These are phyloP conservation scores for Echinops telfairi DNA, from an alignment of 2,113 vertebrate genomes.

Conservation along the genomic window DNA sequence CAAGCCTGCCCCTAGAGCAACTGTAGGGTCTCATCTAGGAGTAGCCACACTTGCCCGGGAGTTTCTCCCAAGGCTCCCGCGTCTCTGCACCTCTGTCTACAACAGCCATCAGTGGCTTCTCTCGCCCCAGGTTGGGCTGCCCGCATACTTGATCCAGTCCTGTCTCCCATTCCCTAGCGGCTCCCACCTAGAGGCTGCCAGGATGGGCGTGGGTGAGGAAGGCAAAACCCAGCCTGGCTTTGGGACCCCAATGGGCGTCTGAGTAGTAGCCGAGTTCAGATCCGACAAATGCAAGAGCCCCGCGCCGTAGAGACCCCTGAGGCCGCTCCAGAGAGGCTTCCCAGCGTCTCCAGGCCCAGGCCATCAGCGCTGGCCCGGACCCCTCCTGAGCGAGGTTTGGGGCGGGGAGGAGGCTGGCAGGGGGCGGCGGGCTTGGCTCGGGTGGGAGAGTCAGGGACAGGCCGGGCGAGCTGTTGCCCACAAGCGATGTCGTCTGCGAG, in stretches of 20 bases:
- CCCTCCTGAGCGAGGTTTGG: fast-evolving
- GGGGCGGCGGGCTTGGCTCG: neutral
- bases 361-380: neutral
- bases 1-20: neutral
- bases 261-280: neutral
- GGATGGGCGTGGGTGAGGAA: neutral
- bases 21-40: neutral
- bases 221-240: neutral
- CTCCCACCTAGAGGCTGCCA: neutral
- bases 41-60: slow-evolving; percentile 7
- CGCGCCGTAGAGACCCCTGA: neutral
- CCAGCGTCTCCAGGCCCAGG: neutral
- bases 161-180: neutral
- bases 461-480: neutral
- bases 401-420: neutral
- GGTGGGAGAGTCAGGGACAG: neutral
- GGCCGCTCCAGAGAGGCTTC: neutral
- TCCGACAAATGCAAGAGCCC: neutral
- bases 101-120: neutral
- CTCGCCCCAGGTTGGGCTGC: neutral
- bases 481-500: neutral
- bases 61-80: neutral
- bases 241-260: neutral
- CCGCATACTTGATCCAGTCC: neutral
- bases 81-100: neutral